phyloP scores from a whole-genome alignment of 2,888 invertebrate genomes.

The Plemyria rubiginata region DNA sequence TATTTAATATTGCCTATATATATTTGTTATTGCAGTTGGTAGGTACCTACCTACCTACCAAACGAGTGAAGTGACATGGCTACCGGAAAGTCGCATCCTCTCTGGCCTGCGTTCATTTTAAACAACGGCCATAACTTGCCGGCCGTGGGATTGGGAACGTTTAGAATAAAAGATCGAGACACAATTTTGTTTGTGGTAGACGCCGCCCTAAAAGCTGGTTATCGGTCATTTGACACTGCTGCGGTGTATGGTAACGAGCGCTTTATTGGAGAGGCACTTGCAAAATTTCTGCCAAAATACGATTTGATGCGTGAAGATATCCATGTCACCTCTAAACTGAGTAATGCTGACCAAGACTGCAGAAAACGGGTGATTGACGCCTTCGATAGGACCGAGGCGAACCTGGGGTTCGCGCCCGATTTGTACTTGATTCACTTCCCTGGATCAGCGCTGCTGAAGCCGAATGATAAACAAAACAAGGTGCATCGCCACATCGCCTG shows the following conservation, averaged over 20 bases:
- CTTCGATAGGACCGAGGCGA: slow-evolving; percentile 85
- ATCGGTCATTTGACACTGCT: slow-evolving; percentile 91
- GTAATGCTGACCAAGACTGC: slow-evolving; percentile 63
- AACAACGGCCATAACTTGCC: slow-evolving; percentile 61
- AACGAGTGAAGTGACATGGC: slow-evolving; percentile 23
- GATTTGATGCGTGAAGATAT: slow-evolving; percentile 88
- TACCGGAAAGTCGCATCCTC: neutral
- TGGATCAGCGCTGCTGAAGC: slow-evolving; percentile 84
- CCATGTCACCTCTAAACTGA: slow-evolving; percentile 92
- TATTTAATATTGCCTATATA: too few species aligned
- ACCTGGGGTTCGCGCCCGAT: slow-evolving; percentile 88
- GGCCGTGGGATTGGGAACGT: slow-evolving; percentile 86
- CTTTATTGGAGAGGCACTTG: slow-evolving; percentile 87
- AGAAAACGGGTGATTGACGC: slow-evolving; percentile 72
- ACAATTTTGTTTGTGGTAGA: slow-evolving; percentile 78
- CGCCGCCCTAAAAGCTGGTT: slow-evolving; percentile 87
- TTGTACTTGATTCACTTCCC: slow-evolving; percentile 94
- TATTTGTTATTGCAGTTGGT: too few species aligned
- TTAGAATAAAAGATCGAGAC: slow-evolving; percentile 81
- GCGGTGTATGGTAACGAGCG: slow-evolving; percentile 90
- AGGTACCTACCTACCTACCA: too few species aligned
- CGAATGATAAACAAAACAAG: slow-evolving; percentile 82
- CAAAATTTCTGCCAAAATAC: slow-evolving; percentile 87
- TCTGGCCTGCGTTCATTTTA: slow-evolving; percentile 41
- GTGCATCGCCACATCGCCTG: slow-evolving; percentile 87